Evolutionary conservation across 1,140 invertebrate genomes (phyloP), one percentile per base, ranked within the genome.

Genomic region (Caenorhabditis brenneri): DNA sequence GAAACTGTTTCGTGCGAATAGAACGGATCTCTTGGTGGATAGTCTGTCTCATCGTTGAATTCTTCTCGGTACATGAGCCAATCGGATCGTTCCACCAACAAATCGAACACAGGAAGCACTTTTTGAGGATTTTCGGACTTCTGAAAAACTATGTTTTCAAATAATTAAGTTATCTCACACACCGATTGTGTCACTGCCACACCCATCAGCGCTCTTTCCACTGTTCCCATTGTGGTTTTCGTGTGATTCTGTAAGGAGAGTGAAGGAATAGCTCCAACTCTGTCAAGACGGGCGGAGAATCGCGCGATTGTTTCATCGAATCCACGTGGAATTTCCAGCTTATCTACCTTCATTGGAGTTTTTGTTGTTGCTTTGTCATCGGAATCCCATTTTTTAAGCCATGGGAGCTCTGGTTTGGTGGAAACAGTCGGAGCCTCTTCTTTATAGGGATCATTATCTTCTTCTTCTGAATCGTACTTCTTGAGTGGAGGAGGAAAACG

Each of bases 1-100:
- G 22, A 74, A 24, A 74, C 36, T 24, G 42, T n/a, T 42, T 74
- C 65, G 24, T 74, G 65, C 4, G 65, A 74, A 74, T 74, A 74
- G 10, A 74, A 74, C 5, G 65, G 65, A 74, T 74, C n/a, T 24
- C 3, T 31, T 42, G 65, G 65, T 15, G n/a, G 36, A 42, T 42
- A 42, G 10, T 74, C 65, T 12, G 36, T 74, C 12, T 46, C 36
- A 24, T 74, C 65, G n/a, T 74, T 74, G 10, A 74, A 74, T 7
- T 74, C 65, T 42, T 74, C 65, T 2, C 36, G 16, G n/a, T n/a
- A 46, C 36, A 74, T 4, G 2, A 74, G n/a, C 65, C 65, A 74
- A 46, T 74, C 65, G 1, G 65, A 74, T 7, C 65, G 16, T 24
- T 74, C 65, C 22, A 74, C 36, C 24, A 74, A 10, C 10, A 42